Evolutionary conservation across 2,888 invertebrate species (phyloP), one percentile per base, ranked within the genome.

Genomic region (Catocala nupta): DNA sequence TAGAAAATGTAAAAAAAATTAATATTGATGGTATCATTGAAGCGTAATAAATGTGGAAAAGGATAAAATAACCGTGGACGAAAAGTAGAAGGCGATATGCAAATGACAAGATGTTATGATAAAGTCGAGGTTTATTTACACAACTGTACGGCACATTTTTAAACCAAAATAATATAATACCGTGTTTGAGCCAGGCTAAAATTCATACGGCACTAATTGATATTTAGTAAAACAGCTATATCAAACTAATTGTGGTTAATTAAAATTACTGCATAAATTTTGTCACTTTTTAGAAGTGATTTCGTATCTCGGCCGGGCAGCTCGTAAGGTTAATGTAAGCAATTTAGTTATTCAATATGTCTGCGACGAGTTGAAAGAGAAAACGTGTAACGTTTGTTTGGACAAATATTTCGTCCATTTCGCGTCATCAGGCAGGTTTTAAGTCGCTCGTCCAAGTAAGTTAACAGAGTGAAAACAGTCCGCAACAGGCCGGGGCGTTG

Each of bases 381-480:
- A 91, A 92, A 84, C 87, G 82, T 78, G 69, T 77, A 83, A 82
- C 75, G 84, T 89, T 83, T 85, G 85, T 88, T 89, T 90, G 84
- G 82, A 86, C 88, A 89, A 90, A 90, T 88, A 90, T 89, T 90
- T 90, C 86, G 87, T 84, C 70, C 84, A 87, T 86, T 90, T 89
- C 78, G 82, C 85, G 84, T 71, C 78, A 75, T 68, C 78, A 66
- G 84, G 87, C 89, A 88, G 89, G 90, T 90, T 90, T 84, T 86
- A 81, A 85, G 84, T 81, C 82, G 81, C 75, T 80, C 81, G 86
- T 82, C 80, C 80, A 81, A 86, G 80, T 82, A 77, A 82, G 82
- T 85, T 83, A 81, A 77, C 83, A 78, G 84, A 90, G 90, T 89
- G 91, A 92, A 92, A 92, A 90, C 90, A 80, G 75, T 75, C 77